Percentiles rank a stretch among this genome's conserved stretches.
Conservation (phyloP, 2,797 vertebrate genomes). For the Leucoraja ocellata region DNA sequence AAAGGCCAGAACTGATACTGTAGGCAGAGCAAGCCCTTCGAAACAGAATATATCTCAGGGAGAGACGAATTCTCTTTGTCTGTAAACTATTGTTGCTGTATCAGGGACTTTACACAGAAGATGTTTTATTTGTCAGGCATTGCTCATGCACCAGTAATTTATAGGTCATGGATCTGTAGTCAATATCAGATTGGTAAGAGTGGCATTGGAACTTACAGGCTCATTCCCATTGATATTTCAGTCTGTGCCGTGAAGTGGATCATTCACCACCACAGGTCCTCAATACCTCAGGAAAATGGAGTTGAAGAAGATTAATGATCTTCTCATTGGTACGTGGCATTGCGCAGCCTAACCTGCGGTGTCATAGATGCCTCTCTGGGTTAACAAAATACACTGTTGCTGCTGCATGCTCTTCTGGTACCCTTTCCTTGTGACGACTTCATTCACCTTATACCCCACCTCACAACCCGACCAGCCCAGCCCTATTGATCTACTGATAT, state of each 20-base stretch:
- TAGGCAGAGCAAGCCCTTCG: conserved; percentile 47
- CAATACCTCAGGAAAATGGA: background rate
- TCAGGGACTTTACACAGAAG: background rate
- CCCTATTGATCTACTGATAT: background rate
- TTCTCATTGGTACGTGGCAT: background rate
- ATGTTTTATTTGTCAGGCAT: background rate
- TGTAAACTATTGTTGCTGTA: background rate
- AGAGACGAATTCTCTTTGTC: conserved; percentile 16
- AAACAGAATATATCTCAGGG: conserved; percentile 10
- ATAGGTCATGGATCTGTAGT: background rate
- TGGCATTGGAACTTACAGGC: background rate
- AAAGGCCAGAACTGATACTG: conserved; percentile 71
- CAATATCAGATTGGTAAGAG: background rate
- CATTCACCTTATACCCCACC: too few relatives aligned
- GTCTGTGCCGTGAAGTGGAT: background rate
- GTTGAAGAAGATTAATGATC: background rate
- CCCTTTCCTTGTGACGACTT: background rate
- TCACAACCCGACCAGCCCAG: background rate
- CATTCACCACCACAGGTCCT: background rate
- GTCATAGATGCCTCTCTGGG: background rate
- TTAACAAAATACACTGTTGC: background rate
- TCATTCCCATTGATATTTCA: background rate
- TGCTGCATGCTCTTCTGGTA: background rate
- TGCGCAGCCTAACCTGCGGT: background rate
- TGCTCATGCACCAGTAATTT: background rate